Base-by-base conservation (phyloP, 2,797 vertebrate genomes). In the Rhinogobio ventralis region DNA sequence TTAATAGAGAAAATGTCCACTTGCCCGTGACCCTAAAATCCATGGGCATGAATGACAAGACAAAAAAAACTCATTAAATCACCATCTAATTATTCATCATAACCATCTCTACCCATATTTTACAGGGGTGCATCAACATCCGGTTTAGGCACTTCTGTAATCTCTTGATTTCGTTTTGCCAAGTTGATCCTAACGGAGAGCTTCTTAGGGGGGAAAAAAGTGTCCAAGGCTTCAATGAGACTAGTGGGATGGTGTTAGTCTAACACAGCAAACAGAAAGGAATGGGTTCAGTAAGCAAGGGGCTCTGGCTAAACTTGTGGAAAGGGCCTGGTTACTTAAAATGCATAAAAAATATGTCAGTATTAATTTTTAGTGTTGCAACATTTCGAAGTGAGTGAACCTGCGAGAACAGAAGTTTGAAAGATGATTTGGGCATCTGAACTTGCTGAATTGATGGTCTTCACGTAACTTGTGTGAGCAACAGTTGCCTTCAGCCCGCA, bases 321-420 rank as follows among this genome's bases (percentile, higher is more conserved):
- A 51, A 67, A 62, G 85, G 19, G 68, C 9, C 45, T 10, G 20
- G 55, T 78, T 19, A 68, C 53, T 72, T 81, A 42, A 67, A 51
- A 69, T 60, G 25, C 19, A 25, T 57, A 28, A 72, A 62, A 79
- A 80, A 81, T 28, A 45, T 45, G 68, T 86, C 79, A 85, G 75
- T 77, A 66, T 62, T 57, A 28, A 79, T 84, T 84, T 76, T 78
- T 89, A 89, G 86, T 89, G 88, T 89, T 84, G 75, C 79, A 39
- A 60, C 64, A 85, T 83, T 67, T 53, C 71, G 60, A 86, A 49
- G 53, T 67, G 53, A 79, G 53, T 33, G 20, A 80, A 83, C 79
- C 67, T 76, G 80, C 75, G 42, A 45, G 77, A 85, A 55, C 60
- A 33, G 74, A 33, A 28, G 15, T 78, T 33, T 17, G 8, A 62